Base-by-base conservation (phyloP, 1,140 invertebrate genomes). In the Atopsyche davidsoni region DNA sequence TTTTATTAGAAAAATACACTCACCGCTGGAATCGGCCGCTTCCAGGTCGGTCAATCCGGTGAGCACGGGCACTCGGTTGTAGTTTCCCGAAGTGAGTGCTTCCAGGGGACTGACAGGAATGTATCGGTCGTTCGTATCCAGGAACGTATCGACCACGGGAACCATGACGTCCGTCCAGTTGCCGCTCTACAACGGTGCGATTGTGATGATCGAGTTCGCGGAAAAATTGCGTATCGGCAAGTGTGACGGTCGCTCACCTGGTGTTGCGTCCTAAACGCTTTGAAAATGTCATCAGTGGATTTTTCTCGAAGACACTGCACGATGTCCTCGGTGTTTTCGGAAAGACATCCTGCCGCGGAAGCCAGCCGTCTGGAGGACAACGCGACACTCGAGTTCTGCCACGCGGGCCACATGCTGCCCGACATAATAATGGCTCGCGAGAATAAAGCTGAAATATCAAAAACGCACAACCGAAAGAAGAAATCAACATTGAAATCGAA, bases 391-490 rank as follows among this genome's bases (percentile, higher is more conserved):
- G 62, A 46, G 9, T 77, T 61, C 0, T 77, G 77, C 83, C 77
- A 86, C 10, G 75, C 73, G 47, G 77, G 72, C 2, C 83, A 60
- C 1, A 82, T 76, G 16, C 83, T 83, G 0, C 85, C 84, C 22
- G 82, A 85, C 74, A 87, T 84, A 6, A 89, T 63, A 25, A 90
- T 78, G 0, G 77, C 77, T 55, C 79, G 72, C 28, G 82, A 75
- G 62, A 88, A 86, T 35, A 86, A 64, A 43, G 74, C 80, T 79
- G n/a, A 16, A 46, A 51, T 22, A 10, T 41, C 42, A 10, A 35
- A 25, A 42, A 40, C 18, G 24, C n/a, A n/a, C n/a, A n/a, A n/a
- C n/a, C n/a, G n/a, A n/a, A n/a, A n/a, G n/a, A n/a, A n/a, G n/a
- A n/a, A n/a, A 31, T 2, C 28, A 22, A 16, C 11, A n/a, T 28